Conservation (phyloP, 2,797 vertebrate genomes). For the Tarsius wallacei region DNA sequence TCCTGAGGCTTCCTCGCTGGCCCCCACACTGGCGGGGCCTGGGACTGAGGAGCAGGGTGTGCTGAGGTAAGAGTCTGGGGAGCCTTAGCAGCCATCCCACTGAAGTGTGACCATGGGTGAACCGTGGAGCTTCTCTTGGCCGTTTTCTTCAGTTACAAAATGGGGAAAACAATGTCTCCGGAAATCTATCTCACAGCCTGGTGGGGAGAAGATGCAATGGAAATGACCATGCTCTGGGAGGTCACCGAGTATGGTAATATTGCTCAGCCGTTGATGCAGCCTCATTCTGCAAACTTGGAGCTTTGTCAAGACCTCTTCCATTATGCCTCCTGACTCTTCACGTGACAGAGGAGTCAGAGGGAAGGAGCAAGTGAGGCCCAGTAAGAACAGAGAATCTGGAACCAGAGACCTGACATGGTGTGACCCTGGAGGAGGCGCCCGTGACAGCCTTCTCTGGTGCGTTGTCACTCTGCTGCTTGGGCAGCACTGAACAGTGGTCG, state of each 20-base stretch:
- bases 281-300: background rate
- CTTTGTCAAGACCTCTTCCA: fast-evolving
- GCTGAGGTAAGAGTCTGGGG: fast-evolving
- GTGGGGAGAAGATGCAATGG: background rate
- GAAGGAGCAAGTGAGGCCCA: background rate
- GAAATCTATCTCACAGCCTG: background rate
- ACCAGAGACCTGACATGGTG: fast-evolving
- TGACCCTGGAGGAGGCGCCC: fast-evolving
- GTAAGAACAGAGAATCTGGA: fast-evolving
- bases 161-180: fast-evolving
- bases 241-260: fast-evolving
- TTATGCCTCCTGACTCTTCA: background rate
- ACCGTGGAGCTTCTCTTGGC: background rate
- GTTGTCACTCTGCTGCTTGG: fast-evolving
- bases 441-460: background rate
- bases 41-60: fast-evolving
- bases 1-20: background rate
- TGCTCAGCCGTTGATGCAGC: fast-evolving
- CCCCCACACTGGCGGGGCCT: background rate
- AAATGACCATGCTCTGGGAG: fast-evolving
- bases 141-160: background rate
- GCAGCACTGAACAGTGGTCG: fast-evolving
- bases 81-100: fast-evolving
- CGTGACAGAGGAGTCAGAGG: background rate
- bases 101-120: fast-evolving